These are phyloP conservation scores for Chaenocephalus aceratus DNA, from an alignment of 2,113 vertebrate species.

Conservation along the genomic window DNA sequence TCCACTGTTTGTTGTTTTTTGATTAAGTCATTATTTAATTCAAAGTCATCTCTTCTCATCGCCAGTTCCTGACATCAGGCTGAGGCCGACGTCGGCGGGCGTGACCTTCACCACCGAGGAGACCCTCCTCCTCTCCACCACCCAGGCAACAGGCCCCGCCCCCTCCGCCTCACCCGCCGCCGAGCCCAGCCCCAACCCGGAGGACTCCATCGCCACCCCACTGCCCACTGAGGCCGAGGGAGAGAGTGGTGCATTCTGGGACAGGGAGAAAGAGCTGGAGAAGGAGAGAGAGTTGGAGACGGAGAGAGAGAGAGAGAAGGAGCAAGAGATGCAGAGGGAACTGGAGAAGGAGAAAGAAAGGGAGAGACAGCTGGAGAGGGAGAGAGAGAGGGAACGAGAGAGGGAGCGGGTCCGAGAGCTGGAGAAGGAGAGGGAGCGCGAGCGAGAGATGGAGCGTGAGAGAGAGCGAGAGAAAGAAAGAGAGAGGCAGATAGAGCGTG, in stretches of 20 bases:
- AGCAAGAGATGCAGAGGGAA: slow-evolving; percentile 44
- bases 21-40: neutral
- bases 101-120: slow-evolving; percentile 81
- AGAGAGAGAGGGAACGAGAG: slow-evolving; percentile 61
- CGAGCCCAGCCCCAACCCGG: slow-evolving; percentile 80
- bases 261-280: slow-evolving; percentile 58
- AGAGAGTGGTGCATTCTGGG: slow-evolving; percentile 72
- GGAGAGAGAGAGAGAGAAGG: slow-evolving; percentile 15
- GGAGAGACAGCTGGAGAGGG: slow-evolving; percentile 58
- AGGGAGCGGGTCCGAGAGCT: slow-evolving; percentile 64
- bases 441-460: slow-evolving; percentile 54
- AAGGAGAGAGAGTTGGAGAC: slow-evolving; percentile 38
- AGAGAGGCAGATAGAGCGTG: slow-evolving; percentile 51
- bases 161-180: slow-evolving; percentile 83
- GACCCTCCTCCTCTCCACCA: slow-evolving; percentile 82
- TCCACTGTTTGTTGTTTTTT: neutral
- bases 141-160: slow-evolving; percentile 83
- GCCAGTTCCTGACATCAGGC: slow-evolving; percentile 74
- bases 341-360: slow-evolving; percentile 43
- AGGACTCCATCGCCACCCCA: slow-evolving; percentile 55
- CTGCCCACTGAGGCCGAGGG: slow-evolving; percentile 70
- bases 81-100: slow-evolving; percentile 70
- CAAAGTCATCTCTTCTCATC: slow-evolving; percentile 1
- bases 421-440: slow-evolving; percentile 59
- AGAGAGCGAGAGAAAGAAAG: slow-evolving; percentile 57